These are phyloP conservation scores for Physella acuta DNA, from an alignment of 1,140 invertebrate species.

Conservation along the genomic window DNA sequence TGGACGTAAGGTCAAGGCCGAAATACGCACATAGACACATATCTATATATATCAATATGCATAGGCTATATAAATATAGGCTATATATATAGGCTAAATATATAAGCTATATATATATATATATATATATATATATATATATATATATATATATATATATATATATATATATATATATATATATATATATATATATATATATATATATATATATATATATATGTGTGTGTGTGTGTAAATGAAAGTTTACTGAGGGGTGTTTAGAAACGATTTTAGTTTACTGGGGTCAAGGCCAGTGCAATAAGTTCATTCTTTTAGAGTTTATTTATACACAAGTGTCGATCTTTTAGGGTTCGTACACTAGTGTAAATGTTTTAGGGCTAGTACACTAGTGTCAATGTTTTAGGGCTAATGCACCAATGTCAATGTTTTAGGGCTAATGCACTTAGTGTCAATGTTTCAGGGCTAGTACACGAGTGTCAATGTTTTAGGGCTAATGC, in stretches of 20 bases:
- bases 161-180: constrained; percentile 8
- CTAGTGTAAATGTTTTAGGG: no score
- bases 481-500: no score
- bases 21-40: background rate
- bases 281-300: no score
- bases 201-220: constrained; percentile 8
- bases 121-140: constrained; percentile 6
- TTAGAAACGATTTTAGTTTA: background rate
- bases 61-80: background rate
- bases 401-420: no score
- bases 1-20: background rate
- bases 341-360: no score
- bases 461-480: no score
- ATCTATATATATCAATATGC: background rate
- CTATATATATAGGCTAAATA: background rate
- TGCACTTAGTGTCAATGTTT: no score
- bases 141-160: constrained; percentile 8
- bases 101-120: background rate
- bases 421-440: no score
- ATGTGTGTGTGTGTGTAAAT: constrained; percentile 8
- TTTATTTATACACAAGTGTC: no score
- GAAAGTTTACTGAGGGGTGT: background rate
- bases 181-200: constrained; percentile 6
- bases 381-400: no score
- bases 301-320: no score